A percentile compares a stretch with the other conserved stretches of the same genome.
Evolutionary conservation across 2,888 invertebrate species (phyloP).

Genomic region (Callosobruchus maculatus): DNA sequence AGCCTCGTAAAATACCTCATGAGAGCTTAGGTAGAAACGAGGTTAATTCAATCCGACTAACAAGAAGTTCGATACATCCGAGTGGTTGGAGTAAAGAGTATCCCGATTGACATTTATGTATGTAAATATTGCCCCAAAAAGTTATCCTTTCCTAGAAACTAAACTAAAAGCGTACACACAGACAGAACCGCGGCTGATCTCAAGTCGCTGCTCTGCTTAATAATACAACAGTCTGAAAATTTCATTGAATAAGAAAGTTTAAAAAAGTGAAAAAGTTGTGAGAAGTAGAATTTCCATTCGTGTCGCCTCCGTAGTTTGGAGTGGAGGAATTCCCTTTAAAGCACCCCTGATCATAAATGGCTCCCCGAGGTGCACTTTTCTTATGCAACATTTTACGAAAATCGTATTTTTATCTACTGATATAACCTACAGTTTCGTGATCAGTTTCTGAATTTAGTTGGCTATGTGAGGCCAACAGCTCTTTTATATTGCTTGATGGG

Average conservation of each 20-base stretch:
- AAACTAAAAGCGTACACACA: neutral
- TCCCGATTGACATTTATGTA: no score
- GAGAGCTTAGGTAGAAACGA: no score
- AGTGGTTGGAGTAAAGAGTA: no score
- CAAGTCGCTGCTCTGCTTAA: neutral
- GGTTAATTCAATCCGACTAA: no score
- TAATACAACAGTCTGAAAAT: neutral
- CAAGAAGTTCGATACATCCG: no score
- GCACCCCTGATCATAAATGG: conserved; percentile 22
- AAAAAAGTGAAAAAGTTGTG: neutral
- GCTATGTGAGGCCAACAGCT: neutral
- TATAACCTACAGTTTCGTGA: neutral
- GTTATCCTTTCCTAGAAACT: neutral
- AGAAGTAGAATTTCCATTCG: conserved; percentile 18
- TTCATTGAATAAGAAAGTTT: neutral
- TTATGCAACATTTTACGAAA: conserved; percentile 34
- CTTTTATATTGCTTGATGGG: no score
- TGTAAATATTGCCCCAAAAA: no score
- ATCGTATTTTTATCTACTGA: conserved; percentile 32
- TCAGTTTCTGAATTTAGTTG: neutral
- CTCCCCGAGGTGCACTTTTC: conserved; percentile 34
- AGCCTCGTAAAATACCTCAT: no score
- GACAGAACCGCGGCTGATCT: neutral
- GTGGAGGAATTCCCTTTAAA: conserved; percentile 10
- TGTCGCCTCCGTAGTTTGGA: conserved; percentile 4